Percentiles rank a stretch among this genome's conserved stretches.
Conservation (phyloP, 53 echinoderm and acorn worm genomes). For the Echinarachnius parma region DNA sequence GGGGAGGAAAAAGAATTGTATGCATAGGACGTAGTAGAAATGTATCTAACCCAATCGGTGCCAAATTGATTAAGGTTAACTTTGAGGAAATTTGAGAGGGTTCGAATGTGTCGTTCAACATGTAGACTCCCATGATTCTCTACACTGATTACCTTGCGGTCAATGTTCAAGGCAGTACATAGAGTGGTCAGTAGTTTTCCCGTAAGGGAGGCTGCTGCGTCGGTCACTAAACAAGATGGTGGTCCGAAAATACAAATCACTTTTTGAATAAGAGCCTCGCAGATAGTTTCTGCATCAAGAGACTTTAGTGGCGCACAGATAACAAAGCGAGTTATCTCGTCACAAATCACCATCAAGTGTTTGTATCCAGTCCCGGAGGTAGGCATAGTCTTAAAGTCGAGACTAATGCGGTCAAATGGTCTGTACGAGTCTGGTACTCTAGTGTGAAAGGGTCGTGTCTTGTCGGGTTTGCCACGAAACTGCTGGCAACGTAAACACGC, state of each 20-base stretch:
- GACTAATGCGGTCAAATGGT: slow-evolving; percentile 54
- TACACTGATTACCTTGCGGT: slow-evolving; percentile 54
- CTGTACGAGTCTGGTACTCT: slow-evolving; percentile 50
- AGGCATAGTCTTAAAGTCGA: slow-evolving; percentile 62
- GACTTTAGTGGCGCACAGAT: slow-evolving; percentile 49
- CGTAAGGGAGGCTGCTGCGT: slow-evolving; percentile 42
- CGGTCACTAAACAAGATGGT: slow-evolving; percentile 32
- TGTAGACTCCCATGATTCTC: slow-evolving; percentile 57
- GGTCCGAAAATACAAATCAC: slow-evolving; percentile 48
- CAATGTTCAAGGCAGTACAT: slow-evolving; percentile 44
- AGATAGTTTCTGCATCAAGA: slow-evolving; percentile 59
- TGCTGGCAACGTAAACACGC: slow-evolving; percentile 52
- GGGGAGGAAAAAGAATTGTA: slow-evolving; percentile 43
- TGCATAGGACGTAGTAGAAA: slow-evolving; percentile 51
- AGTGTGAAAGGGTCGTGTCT: slow-evolving; percentile 45
- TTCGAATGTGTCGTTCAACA: slow-evolving; percentile 53
- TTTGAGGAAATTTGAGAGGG: slow-evolving; percentile 47
- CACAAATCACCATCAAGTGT: slow-evolving; percentile 58
- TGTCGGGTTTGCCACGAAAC: slow-evolving; percentile 48
- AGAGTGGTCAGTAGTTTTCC: slow-evolving; percentile 37
- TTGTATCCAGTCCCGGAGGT: slow-evolving; percentile 37
- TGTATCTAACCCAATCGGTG: slow-evolving; percentile 50
- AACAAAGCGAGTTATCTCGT: slow-evolving; percentile 53
- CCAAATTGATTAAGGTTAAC: slow-evolving; percentile 56
- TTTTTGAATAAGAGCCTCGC: slow-evolving; percentile 47